Evolutionary conservation across 2,888 invertebrate species (phyloP), one percentile per base, ranked within the genome.

Genomic region (Nasonia oneida): DNA sequence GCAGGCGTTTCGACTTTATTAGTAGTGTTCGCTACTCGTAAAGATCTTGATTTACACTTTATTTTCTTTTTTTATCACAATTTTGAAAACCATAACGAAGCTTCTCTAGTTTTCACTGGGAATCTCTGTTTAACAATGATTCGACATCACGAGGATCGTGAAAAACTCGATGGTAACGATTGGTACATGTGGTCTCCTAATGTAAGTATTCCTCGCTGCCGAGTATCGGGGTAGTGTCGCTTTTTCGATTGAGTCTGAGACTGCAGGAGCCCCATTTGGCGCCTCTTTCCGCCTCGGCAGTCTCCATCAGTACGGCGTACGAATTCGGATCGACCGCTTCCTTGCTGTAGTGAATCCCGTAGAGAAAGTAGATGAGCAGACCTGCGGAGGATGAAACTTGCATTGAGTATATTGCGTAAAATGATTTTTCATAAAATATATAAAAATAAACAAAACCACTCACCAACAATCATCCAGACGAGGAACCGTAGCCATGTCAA

Each of bases 331-430:
- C 93, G 67, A 95, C 95, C 61, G 97, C 96, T 89, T 97, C 95
- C 92, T 97, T 97, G 93, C 97, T 98, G 92, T 97, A 96, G 91
- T 97, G 96, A 86, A 98, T 97, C 5, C 97, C 97, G 92, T 98
- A 97, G 1, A 97, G 94, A 93, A 97, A 97, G 92, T 98, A 98
- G 8, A 97, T 95, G 12, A 88, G 73, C 37, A 88, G 75, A 81
- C 88, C 88, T 88, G 86, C 8, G 50, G 64, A 47, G 33, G 14
- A 53, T 23, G 33, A 81, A 29, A 18, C 0, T 4, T 3, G 39
- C 57, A 1, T 23, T 81, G n/a, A 18, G 57, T 5, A 42, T 5
- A 42, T 6, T 37, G 37, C 5, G 8, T 6, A 42, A 42, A 42
- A 42, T 8, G 8, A 4, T 47, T 10, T 71, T 18, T 12, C 37